These are phyloP conservation scores for Euplagia quadripunctaria DNA, from an alignment of 2,888 invertebrate genomes.

Conservation along the genomic window DNA sequence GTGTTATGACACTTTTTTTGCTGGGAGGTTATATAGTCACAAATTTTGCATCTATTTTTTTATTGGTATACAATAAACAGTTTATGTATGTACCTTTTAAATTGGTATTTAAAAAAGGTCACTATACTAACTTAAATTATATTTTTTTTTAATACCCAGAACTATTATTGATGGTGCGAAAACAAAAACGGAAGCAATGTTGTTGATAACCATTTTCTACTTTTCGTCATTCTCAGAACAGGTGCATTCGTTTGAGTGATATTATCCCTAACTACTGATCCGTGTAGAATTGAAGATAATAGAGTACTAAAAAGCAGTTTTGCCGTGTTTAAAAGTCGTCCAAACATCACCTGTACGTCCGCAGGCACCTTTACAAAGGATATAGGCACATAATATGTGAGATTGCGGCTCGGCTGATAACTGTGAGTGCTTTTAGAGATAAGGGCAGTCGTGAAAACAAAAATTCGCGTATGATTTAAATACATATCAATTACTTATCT, in stretches of 20 bases:
- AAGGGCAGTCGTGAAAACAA: constrained; percentile 60
- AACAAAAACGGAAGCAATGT: too few relatives aligned
- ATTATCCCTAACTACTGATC: not conserved
- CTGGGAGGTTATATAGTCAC: too few relatives aligned
- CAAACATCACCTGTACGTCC: constrained; percentile 24
- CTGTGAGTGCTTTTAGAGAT: constrained; percentile 76
- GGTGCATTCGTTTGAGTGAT: not conserved
- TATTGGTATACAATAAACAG: too few relatives aligned
- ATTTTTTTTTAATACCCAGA: too few relatives aligned
- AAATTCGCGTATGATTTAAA: constrained; percentile 75
- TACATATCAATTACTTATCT: constrained; percentile 54
- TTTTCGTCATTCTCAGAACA: not conserved
- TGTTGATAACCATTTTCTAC: not conserved
- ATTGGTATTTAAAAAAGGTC: too few relatives aligned
- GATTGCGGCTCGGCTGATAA: constrained; percentile 62
- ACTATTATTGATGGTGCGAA: too few relatives aligned
- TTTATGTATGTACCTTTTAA: too few relatives aligned
- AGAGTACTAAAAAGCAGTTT: not conserved
- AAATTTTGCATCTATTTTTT: too few relatives aligned
- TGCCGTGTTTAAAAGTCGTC: constrained; percentile 4
- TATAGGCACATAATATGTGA: constrained; percentile 58
- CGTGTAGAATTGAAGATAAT: not conserved
- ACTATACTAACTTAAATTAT: too few relatives aligned
- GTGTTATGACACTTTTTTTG: too few relatives aligned
- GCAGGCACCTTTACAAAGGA: constrained; percentile 51